phyloP scores from a whole-genome alignment of 2,113 vertebrate species.

The Crotophaga sulcirostris region DNA sequence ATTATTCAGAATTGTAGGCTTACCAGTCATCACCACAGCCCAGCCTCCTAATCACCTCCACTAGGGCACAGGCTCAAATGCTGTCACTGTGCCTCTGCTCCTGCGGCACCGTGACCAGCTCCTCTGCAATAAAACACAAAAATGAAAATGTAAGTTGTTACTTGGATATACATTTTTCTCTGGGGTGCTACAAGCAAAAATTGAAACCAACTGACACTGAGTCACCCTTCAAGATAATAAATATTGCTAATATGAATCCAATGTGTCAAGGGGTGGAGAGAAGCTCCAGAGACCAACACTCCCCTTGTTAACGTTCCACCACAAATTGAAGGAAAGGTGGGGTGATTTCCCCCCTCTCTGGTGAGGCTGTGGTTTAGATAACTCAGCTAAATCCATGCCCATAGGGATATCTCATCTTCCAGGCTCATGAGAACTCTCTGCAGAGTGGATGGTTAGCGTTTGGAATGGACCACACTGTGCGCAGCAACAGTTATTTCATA shows the following conservation, averaged over 20 bases:
- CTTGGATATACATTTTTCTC: conserved; percentile 58
- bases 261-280: conserved; percentile 38
- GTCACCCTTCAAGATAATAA: conserved; percentile 45
- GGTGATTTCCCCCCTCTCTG: not conserved
- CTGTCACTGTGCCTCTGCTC: conserved; percentile 19
- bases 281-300: conserved; percentile 35
- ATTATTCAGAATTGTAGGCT: conserved; percentile 3
- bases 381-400: conserved; percentile 24
- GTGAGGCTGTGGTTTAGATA: too few species aligned
- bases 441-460: conserved; percentile 31
- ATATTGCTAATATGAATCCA: conserved; percentile 39
- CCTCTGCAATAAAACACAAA: conserved; percentile 23
- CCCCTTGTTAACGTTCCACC: conserved; percentile 7
- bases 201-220: conserved; percentile 47
- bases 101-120: not conserved
- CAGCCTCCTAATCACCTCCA: not conserved
- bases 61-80: conserved; percentile 7
- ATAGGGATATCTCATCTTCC: conserved; percentile 34
- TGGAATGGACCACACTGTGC: conserved; percentile 38
- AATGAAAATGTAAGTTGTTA: conserved; percentile 48
- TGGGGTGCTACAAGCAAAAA: conserved; percentile 45
- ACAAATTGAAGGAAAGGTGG: conserved; percentile 21
- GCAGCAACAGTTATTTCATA: conserved; percentile 39
- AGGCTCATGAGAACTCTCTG: conserved; percentile 33
- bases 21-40: not conserved